Evolutionary conservation across 2,888 invertebrate genomes (phyloP).

Genomic region (Pyrocoelia pectoralis): DNA sequence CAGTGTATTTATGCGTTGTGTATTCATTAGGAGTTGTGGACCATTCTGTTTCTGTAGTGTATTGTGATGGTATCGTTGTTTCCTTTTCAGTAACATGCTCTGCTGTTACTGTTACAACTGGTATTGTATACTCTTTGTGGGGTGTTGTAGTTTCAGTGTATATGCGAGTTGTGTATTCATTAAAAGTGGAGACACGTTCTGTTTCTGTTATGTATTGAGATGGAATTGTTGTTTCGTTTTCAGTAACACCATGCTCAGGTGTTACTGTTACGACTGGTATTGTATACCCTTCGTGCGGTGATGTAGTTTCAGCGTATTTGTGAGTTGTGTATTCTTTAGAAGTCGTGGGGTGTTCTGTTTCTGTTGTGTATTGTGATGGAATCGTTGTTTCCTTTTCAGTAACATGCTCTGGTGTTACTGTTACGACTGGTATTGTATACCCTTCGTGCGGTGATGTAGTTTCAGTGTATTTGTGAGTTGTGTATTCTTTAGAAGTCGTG

Average conservation of each 20-base stretch:
- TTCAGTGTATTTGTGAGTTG: conserved; percentile 5
- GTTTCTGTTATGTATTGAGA: not conserved
- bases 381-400: not conserved
- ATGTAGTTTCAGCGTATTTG: not conserved
- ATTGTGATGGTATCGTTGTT: not conserved
- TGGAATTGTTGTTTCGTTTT: not conserved
- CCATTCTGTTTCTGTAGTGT: not conserved
- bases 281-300: not conserved
- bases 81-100: not conserved
- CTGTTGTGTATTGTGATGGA: not conserved
- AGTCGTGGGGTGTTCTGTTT: not conserved
- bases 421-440: not conserved
- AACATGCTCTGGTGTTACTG: conserved; percentile 10
- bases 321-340: not conserved
- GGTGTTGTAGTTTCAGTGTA: not conserved
- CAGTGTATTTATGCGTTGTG: too few species aligned
- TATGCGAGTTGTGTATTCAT: not conserved
- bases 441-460: not conserved
- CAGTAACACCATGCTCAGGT: not conserved
- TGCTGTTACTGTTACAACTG: not conserved
- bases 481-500: not conserved
- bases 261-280: not conserved
- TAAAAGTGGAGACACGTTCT: not conserved
- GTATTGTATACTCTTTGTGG: not conserved
- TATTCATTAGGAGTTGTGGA: not conserved